Evolutionary conservation across 2,888 invertebrate species (phyloP).

Genomic region (Anticlea derivata): DNA sequence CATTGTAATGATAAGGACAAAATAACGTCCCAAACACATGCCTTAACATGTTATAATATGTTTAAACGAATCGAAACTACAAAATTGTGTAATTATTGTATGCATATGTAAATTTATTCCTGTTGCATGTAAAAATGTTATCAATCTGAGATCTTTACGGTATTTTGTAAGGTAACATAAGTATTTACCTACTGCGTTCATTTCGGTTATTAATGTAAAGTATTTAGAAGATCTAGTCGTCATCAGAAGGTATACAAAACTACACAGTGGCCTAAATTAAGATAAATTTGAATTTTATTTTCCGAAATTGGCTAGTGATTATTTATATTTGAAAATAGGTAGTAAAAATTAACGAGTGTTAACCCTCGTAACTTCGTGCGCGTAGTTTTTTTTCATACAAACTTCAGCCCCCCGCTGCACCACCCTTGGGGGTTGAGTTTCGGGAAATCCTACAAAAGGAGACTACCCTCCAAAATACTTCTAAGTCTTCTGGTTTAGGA

Average conservation of each 20-base stretch:
- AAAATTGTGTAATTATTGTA: slow-evolving; percentile 16
- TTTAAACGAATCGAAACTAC: slow-evolving; percentile 16
- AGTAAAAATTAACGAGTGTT: too few species aligned
- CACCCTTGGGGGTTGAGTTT: too few species aligned
- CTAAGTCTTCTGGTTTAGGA: too few species aligned
- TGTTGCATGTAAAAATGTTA: slow-evolving; percentile 15
- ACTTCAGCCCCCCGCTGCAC: too few species aligned
- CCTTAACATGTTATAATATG: slow-evolving; percentile 25
- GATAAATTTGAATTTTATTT: slow-evolving; percentile 10
- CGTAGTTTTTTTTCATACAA: too few species aligned
- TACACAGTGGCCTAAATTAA: slow-evolving; percentile 26
- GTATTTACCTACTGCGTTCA: neutral
- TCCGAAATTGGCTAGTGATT: slow-evolving; percentile 31
- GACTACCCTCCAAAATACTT: too few species aligned
- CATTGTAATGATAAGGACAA: slow-evolving; percentile 8
- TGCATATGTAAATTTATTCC: slow-evolving; percentile 14
- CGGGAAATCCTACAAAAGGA: too few species aligned
- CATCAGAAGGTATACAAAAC: slow-evolving; percentile 28
- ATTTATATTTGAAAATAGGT: slow-evolving; percentile 6
- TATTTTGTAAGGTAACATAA: neutral
- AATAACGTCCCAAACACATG: slow-evolving; percentile 26
- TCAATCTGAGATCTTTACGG: slow-evolving; percentile 15
- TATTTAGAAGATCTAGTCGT: slow-evolving; percentile 34
- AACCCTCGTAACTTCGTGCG: too few species aligned
- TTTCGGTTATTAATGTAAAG: neutral